Base-by-base conservation (phyloP, 1,140 invertebrate genomes). In the Drosophila kohkoa region DNA sequence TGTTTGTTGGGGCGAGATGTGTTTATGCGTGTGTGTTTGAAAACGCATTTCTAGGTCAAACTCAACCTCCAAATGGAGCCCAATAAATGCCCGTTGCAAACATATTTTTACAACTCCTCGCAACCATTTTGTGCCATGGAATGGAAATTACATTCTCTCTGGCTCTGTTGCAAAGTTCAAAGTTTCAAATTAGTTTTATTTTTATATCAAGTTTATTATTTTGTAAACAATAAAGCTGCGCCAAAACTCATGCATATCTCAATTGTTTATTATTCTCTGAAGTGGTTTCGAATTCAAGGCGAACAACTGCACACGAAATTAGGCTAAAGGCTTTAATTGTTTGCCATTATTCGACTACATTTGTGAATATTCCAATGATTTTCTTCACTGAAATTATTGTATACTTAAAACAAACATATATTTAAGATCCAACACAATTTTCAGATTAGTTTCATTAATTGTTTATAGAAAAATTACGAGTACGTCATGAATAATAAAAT, bases 31-130 rank as follows among this genome's bases (percentile, higher is more conserved):
- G 13, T 60, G 57, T 59, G 76, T 59, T 63, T 60, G 72, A 35
- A 10, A 77, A 70, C 81, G 65, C 81, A 85, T 85, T 85, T 85
- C 81, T 85, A 85, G 81, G 83, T 88, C 83, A 88, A 88, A 88
- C 72, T 76, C 83, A 87, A 73, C 46, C 55, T 73, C 46, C 55
- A 13, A 65, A 72, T 72, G 45, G 16, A 75, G 70, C 65, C 74
- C 63, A 76, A 77, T 76, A 78, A 62, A 52, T 57, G 55, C 66
- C 62, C 81, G 15, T 67, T 59, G 28, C 54, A 59, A 52, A 49
- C 20, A 65, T 65, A 65, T 57, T 72, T 72, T 58, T 28, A 72
- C 57, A 25, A 48, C 41, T 41, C 3, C 20, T 49, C 43, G 20
- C 16, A 57, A 49, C 46, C 48, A 15, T 49, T 49, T 38, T 20